Evolutionary conservation across 2,113 vertebrate genomes (phyloP).

Genomic region (Fulmarus glacialis): DNA sequence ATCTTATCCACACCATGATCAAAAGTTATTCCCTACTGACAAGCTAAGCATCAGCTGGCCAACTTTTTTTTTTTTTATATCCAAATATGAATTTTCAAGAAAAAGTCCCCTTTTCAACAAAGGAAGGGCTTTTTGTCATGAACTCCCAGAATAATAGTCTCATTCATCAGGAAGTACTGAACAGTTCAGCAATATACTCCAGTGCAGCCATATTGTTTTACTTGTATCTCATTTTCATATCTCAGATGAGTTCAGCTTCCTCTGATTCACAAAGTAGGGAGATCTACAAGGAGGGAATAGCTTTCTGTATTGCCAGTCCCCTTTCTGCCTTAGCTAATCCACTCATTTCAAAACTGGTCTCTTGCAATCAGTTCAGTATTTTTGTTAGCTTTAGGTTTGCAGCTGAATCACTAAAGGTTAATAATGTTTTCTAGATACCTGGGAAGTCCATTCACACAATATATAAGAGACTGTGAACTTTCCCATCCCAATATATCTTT

Average conservation of each 20-base stretch:
- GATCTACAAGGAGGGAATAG: background rate
- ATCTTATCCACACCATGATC: background rate
- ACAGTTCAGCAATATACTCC: background rate
- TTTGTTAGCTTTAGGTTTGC: background rate
- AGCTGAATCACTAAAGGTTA: background rate
- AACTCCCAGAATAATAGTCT: conserved; percentile 16
- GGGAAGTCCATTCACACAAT: background rate
- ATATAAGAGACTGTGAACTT: background rate
- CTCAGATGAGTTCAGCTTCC: background rate
- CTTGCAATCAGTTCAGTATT: background rate
- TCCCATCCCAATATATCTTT: background rate
- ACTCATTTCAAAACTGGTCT: background rate
- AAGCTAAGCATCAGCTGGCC: background rate
- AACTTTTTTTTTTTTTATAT: background rate
- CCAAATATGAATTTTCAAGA: background rate
- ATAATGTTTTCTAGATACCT: background rate
- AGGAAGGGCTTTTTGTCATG: conserved; percentile 7
- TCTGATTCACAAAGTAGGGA: background rate
- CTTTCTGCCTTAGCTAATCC: background rate
- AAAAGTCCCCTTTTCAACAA: background rate
- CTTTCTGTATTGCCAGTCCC: background rate
- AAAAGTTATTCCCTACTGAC: conserved; percentile 22
- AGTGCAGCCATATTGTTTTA: background rate
- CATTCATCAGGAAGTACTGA: background rate
- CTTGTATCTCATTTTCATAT: conserved; percentile 1